Evolutionary conservation across 2,797 vertebrate species (phyloP), one percentile per base, ranked within the genome.

Genomic region (Natrix natrix): DNA sequence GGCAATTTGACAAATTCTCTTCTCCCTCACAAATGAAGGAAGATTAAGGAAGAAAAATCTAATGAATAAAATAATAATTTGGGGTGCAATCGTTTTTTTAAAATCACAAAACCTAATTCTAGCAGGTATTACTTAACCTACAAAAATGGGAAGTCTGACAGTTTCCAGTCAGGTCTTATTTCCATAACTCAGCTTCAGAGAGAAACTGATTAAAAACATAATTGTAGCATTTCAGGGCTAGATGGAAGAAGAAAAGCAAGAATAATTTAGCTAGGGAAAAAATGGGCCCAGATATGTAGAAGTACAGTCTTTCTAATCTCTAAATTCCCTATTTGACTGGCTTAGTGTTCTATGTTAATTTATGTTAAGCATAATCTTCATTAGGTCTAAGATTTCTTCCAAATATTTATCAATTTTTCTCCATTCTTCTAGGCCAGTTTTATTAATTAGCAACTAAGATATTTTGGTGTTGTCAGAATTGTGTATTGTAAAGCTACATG

Each of bases 351-450:
- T 83, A 24, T 48, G 37, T 48, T 48, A 83, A 48, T 83, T 78
- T 83, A 48, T 83, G 20, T 48, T 83, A 48, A 78, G 4, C 20
- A 83, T 83, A 48, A 83, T 83, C 37, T 48, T 20, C 10, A 48
- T 83, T 48, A 48, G 16, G 8, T 20, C 17, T 43, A 78, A 78
- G 37, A 22, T 5, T 83, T 83, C 4, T 83, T 83, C 20, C 37
- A 83, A 48, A 12, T 48, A 83, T 83, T 48, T 24, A 83, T 48
- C 20, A 0, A 2, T 48, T 83, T 24, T 48, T 48, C 20, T 24
- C 3, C 20, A 48, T 74, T 87, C 92, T 96, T 96, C 94, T 83
- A 93, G 92, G 86, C 1, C 55, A 69, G 66, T 32, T 74, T 74
- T 74, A 74, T 37, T 74, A 6, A 37, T 69, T 32, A 32, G 66